Evolutionary conservation across 2,113 vertebrate genomes (phyloP).

Genomic region (Murina feae): DNA sequence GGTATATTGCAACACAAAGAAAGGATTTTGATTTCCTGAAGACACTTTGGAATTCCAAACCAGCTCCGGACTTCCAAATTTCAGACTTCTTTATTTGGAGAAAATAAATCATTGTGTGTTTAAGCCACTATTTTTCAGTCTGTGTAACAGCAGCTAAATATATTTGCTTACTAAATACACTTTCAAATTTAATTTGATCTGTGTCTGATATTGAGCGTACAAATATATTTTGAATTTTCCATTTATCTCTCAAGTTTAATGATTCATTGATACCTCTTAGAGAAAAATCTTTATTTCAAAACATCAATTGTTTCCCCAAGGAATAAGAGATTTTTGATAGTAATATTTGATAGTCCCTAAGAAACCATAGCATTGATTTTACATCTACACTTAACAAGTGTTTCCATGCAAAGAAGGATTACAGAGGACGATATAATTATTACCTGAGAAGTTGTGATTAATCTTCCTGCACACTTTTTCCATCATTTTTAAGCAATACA

Average conservation of each 20-base stretch:
- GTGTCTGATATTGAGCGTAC: neutral
- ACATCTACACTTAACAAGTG: constrained; percentile 6
- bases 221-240: constrained; percentile 17
- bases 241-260: neutral
- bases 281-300: constrained; percentile 35
- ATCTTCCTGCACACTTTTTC: constrained; percentile 24
- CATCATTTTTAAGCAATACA: constrained; percentile 23
- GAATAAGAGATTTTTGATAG: constrained; percentile 15
- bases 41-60: neutral
- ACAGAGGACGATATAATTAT: neutral
- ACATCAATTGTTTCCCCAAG: neutral
- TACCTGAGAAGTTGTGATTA: constrained; percentile 50
- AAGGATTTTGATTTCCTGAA: neutral
- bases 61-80: neutral
- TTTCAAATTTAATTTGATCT: constrained; percentile 45
- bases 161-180: neutral
- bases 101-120: constrained; percentile 6
- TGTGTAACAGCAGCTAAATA: neutral
- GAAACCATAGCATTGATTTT: neutral
- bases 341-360: neutral
- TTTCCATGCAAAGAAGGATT: constrained; percentile 37
- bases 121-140: neutral
- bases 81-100: constrained; percentile 13
- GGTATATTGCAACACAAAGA: neutral
- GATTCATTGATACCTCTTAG: constrained; percentile 3